Conservation (phyloP, 2,113 vertebrate species). For the Ailurus styani region DNA sequence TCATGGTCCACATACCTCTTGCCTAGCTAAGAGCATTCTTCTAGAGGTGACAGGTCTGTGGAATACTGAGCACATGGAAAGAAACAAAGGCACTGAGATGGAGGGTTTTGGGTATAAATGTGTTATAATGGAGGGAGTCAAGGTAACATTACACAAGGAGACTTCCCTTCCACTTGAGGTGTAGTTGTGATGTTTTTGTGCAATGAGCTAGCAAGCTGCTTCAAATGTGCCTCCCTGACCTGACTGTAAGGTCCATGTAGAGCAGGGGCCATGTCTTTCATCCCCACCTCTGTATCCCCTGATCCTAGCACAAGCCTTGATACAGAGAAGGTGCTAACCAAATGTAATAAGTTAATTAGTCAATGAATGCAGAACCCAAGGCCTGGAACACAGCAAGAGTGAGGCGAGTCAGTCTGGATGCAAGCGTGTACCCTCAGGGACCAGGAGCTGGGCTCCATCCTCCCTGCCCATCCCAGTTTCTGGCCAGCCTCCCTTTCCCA, state of each 20-base stretch:
- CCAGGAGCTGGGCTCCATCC: not conserved
- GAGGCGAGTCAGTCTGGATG: not conserved
- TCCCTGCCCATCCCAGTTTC: not conserved
- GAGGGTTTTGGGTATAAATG: not conserved
- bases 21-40: not conserved
- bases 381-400: not conserved
- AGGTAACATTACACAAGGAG: not conserved
- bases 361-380: not conserved
- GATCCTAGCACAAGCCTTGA: not conserved
- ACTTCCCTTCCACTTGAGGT: not conserved
- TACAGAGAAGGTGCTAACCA: not conserved
- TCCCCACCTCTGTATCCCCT: not conserved
- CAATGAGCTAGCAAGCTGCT: not conserved
- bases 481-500: not conserved
- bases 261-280: not conserved
- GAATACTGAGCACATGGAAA: not conserved
- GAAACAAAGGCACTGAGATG: not conserved
- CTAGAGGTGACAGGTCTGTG: not conserved
- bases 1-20: too few species aligned
- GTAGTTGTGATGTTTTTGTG: not conserved
- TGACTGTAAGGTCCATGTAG: not conserved
- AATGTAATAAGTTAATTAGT: not conserved
- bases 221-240: rapidly evolving
- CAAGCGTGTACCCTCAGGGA: not conserved
- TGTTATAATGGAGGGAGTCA: not conserved